A percentile compares a stretch with the other conserved stretches of the same genome.
Evolutionary conservation across 2,113 vertebrate genomes (phyloP).

Genomic region (Percina caprodes): DNA sequence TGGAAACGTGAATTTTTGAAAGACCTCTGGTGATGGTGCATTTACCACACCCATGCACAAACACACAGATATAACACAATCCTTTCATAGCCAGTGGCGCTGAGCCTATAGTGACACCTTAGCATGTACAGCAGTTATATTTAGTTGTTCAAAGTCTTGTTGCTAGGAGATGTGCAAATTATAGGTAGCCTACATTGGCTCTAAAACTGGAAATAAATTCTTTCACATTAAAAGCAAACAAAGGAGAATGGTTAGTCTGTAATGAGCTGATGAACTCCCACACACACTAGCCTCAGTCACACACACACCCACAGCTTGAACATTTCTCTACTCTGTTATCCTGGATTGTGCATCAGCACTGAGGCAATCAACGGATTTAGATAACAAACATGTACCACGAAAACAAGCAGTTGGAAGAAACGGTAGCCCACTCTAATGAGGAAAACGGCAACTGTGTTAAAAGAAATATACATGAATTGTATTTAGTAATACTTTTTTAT

Average conservation of each 20-base stretch:
- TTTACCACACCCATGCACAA: not conserved
- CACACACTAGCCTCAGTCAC: conserved; percentile 42
- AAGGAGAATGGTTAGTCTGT: conserved; percentile 60
- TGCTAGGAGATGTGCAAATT: conserved; percentile 85
- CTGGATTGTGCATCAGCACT: conserved; percentile 9
- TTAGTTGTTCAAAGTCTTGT: conserved; percentile 82
- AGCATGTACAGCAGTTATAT: conserved; percentile 76
- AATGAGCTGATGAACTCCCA: conserved; percentile 69
- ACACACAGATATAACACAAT: conserved; percentile 11
- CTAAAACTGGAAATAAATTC: conserved; percentile 74
- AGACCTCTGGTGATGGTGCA: conserved; percentile 2
- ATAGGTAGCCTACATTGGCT: conserved; percentile 73
- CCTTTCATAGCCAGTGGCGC: conserved; percentile 32
- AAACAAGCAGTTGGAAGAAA: conserved; percentile 19
- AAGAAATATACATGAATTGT: not conserved
- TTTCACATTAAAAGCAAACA: conserved; percentile 68
- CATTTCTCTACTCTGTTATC: conserved; percentile 38
- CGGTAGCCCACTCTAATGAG: not conserved
- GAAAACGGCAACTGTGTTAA: not conserved
- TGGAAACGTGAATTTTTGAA: not conserved
- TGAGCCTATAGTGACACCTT: conserved; percentile 68
- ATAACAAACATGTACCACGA: not conserved
- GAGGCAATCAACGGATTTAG: conserved; percentile 40
- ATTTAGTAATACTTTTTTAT: not conserved
- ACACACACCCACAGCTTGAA: conserved; percentile 55